Evolutionary conservation across 2,113 vertebrate species (phyloP).

Genomic region (Pomatostomus ruficeps): DNA sequence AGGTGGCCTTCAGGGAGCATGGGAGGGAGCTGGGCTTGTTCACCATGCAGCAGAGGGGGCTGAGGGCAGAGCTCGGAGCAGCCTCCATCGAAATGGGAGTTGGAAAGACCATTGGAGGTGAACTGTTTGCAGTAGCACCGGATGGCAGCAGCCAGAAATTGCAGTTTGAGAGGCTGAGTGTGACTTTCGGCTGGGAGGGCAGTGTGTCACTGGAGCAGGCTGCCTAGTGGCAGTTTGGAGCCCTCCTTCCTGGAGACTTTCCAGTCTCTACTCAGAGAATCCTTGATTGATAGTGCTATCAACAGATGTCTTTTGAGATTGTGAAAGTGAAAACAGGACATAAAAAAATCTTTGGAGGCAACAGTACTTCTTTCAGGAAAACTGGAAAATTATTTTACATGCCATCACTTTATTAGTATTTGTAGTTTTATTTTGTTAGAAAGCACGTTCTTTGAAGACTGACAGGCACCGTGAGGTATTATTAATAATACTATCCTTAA

Average conservation of each 20-base stretch:
- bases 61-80: not conserved
- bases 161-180: not conserved
- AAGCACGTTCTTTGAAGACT: not conserved
- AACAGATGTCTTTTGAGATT: not conserved
- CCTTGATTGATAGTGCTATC: not conserved
- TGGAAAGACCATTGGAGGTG: not conserved
- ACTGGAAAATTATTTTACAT: not conserved
- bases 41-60: not conserved
- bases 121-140: not conserved
- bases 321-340: not conserved
- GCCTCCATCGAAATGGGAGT: not conserved
- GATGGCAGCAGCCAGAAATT: not conserved
- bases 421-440: not conserved
- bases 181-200: not conserved
- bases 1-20: not conserved
- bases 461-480: not conserved
- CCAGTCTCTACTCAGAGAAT: not conserved
- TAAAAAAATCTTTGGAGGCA: not conserved
- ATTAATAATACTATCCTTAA: not conserved
- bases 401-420: not conserved
- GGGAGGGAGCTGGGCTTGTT: not conserved
- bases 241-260: not conserved
- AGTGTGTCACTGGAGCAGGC: not conserved
- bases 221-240: not conserved
- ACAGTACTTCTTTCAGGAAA: not conserved